Evolutionary conservation across 2,113 vertebrate genomes (phyloP), one percentile per base, ranked within the genome.

Genomic region (Noturus placidus): DNA sequence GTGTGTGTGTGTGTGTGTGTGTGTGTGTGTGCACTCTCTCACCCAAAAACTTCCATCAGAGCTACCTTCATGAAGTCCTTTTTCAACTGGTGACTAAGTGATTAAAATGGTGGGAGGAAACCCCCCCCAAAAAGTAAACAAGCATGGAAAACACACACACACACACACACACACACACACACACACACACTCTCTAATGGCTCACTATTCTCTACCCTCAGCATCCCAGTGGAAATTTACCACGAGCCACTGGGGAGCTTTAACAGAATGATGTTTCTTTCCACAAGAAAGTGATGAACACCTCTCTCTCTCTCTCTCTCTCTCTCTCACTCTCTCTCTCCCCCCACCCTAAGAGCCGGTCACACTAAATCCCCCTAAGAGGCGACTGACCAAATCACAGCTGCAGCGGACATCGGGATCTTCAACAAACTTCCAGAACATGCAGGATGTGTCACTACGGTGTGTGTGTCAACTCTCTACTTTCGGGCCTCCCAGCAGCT

Each of bases 51-150:
- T 83, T 85, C 81, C 90, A 65, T 90, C 80, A 90, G 87, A 83
- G 82, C 82, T 89, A 83, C 85, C 88, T 93, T 92, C 92, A 92
- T 93, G 76, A 90, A 92, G 91, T 91, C 86, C 89, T 91, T 88
- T 92, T 91, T 90, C 90, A 91, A 91, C 87, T 88, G 83, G 92
- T 94, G 93, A 94, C 93, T 93, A 91, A 93, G 93, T 92, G 74
- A 86, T 88, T 89, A 88, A 85, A 54, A 70, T 57, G 54, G 69
- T 57, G 22, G 42, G 54, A 59, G 65, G 52, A 82, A 52, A 80
- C 76, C 83, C 52, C 10, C 4, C 33, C 9, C 77, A 70, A 83
- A 74, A 83, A 56, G 54, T 54, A 86, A 88, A 84, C 74, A 82
- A 42, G 35, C 70, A 35, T 86, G 86, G 76, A 82, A 65, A 27